Conservation (phyloP, 1,140 invertebrate genomes). For the Zaprionus capensis region DNA sequence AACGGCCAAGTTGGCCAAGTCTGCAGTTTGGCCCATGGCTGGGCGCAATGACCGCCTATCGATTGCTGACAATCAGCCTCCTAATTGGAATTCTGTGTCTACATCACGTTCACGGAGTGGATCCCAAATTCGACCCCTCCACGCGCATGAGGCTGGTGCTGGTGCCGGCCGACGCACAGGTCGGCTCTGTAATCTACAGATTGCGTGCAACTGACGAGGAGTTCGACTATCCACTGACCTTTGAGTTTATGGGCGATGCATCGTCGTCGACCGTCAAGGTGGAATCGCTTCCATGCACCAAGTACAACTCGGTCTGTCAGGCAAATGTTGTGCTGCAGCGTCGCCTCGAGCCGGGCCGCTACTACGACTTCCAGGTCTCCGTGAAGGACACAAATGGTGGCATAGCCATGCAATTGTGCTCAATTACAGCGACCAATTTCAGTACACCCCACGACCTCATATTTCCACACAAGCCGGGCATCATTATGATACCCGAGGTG, state of each 20-base stretch:
- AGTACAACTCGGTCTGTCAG: slow-evolving; percentile 93
- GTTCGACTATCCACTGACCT: slow-evolving; percentile 93
- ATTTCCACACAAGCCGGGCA: slow-evolving; percentile 92
- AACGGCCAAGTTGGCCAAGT: slow-evolving; percentile 43
- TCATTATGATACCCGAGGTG: slow-evolving; percentile 93
- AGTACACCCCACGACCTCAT: slow-evolving; percentile 91
- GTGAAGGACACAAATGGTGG: slow-evolving; percentile 92
- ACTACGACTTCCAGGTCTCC: slow-evolving; percentile 92
- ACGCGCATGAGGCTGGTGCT: slow-evolving; percentile 92
- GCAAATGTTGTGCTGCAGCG: slow-evolving; percentile 92
- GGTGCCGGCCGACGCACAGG: slow-evolving; percentile 91
- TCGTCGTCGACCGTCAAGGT: slow-evolving; percentile 89
- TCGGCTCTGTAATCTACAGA: slow-evolving; percentile 93
- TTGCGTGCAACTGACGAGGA: slow-evolving; percentile 94
- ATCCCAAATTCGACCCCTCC: slow-evolving; percentile 92
- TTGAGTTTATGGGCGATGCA: slow-evolving; percentile 90
- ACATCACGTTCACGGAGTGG: slow-evolving; percentile 85
- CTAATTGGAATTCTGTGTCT: slow-evolving; percentile 80
- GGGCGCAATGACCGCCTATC: slow-evolving; percentile 78
- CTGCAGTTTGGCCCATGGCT: slow-evolving; percentile 65
- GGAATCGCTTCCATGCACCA: slow-evolving; percentile 91
- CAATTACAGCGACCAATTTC: slow-evolving; percentile 92
- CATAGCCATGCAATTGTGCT: slow-evolving; percentile 90
- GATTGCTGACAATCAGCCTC: slow-evolving; percentile 81
- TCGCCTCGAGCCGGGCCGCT: slow-evolving; percentile 89